Evolutionary conservation across 2,797 vertebrate species (phyloP).

Genomic region (Sphenopsis melanotis): DNA sequence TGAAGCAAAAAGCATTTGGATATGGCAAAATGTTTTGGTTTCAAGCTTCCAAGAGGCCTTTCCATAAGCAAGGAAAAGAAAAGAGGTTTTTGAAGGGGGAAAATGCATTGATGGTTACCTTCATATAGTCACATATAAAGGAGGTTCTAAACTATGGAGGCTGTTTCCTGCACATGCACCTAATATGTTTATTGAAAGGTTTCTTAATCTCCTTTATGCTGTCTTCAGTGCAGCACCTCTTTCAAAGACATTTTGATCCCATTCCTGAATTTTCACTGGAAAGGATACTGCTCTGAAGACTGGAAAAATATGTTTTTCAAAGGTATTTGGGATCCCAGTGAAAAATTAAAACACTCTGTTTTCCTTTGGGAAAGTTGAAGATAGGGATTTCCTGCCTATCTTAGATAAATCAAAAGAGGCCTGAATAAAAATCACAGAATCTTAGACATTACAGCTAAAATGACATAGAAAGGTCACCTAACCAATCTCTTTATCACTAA

Average conservation of each 20-base stretch:
- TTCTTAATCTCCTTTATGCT: background rate
- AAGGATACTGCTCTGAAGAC: conserved; percentile 20
- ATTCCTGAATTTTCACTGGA: background rate
- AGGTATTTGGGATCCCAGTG: background rate
- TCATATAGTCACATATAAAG: background rate
- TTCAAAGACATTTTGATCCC: background rate
- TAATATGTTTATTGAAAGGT: background rate
- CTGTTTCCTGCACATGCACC: background rate
- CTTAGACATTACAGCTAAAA: background rate
- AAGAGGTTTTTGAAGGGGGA: conserved; percentile 5
- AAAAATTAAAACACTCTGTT: background rate
- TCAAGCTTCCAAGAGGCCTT: conserved; percentile 44
- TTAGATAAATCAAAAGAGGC: background rate
- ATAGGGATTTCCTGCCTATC: background rate
- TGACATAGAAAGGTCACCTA: background rate
- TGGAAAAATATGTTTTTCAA: background rate
- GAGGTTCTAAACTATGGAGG: background rate
- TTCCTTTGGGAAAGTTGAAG: background rate
- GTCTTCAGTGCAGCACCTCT: conserved; percentile 20
- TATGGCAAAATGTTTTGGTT: conserved; percentile 29
- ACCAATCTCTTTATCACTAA: background rate
- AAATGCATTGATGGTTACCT: background rate
- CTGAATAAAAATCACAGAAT: background rate
- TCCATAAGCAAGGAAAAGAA: conserved; percentile 47
- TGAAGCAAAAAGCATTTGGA: conserved; percentile 52